Base-by-base conservation (phyloP, 2,113 vertebrate species). In the Perognathus longimembris region DNA sequence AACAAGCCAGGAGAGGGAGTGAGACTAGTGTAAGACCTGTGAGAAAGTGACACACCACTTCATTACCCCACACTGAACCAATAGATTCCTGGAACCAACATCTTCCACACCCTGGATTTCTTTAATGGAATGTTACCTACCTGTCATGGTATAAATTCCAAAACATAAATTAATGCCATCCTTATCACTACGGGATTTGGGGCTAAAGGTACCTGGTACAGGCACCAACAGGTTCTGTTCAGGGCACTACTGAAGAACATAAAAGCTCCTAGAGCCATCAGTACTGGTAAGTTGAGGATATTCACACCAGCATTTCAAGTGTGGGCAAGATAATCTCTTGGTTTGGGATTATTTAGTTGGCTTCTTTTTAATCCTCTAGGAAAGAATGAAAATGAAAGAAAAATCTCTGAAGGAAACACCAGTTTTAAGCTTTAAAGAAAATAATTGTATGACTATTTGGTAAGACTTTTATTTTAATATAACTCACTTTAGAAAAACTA, bases 81-180 rank as follows among this genome's bases (percentile, higher is more conserved):
- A 70, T 2, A 74, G 63, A 92, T 75, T 94, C 59, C 84, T 54
- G 36, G 75, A 71, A 34, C n/a, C 88, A 67, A 61, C 18, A 7
- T 63, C 67, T 36, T 85, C 54, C 57, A 90, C 12, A 14, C 40
- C 63, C 36, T 76, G 32, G n/a, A 45, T 83, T 81, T 88, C 26
- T 42, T 57, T 83, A 85, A 86, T 88, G 83, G 78, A 95, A 91
- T 88, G 77, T 64, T 81, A 89, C 38, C 40, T 87, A 54, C 34
- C 59, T 59, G 63, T 79, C 85, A 91, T 0, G 83, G 40, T 34
- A 74, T 93, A 78, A 94, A 78, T 89, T 95, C 63, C 80, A 78
- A 91, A 95, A 74, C 78, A 91, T n/a, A 40, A 91, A 20, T 69
- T 70, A 70, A 18, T 88, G 93, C 94, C 94, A 95, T 69, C 21